Evolutionary conservation across 2,113 vertebrate species (phyloP).

Genomic region (Thermophis baileyi): DNA sequence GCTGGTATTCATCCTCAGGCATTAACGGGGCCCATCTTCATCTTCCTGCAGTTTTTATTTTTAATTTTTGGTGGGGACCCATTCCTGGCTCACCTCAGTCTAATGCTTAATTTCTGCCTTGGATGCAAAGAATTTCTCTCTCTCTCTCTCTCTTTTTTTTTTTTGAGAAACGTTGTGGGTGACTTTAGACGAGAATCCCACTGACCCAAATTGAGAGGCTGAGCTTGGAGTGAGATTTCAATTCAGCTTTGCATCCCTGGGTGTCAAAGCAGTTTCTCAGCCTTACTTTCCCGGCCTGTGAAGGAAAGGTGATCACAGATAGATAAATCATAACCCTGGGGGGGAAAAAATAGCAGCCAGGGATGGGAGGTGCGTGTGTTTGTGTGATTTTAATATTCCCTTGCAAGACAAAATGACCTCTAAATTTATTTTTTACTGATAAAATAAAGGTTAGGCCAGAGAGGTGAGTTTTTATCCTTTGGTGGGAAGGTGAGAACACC

Average conservation of each 20-base stretch:
- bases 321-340: neutral
- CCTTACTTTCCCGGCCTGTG: neutral
- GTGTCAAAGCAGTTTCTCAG: neutral
- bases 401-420: neutral
- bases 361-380: neutral
- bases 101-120: neutral
- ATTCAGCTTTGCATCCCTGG: neutral
- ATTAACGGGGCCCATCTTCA: neutral
- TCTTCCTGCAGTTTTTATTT: slow-evolving; percentile 10
- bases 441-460: neutral
- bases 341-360: neutral
- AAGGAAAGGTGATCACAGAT: neutral
- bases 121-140: neutral
- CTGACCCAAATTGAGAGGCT: neutral
- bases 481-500: neutral
- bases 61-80: slow-evolving; percentile 45
- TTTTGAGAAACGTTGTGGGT: neutral
- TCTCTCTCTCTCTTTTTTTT: too few species aligned
- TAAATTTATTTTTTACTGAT: neutral
- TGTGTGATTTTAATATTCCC: neutral
- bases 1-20: neutral
- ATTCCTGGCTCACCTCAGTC: slow-evolving; percentile 32
- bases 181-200: neutral
- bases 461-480: neutral
- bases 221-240: neutral